Base-by-base conservation (phyloP, 2,888 invertebrate species). In the Elgonia sp. region DNA sequence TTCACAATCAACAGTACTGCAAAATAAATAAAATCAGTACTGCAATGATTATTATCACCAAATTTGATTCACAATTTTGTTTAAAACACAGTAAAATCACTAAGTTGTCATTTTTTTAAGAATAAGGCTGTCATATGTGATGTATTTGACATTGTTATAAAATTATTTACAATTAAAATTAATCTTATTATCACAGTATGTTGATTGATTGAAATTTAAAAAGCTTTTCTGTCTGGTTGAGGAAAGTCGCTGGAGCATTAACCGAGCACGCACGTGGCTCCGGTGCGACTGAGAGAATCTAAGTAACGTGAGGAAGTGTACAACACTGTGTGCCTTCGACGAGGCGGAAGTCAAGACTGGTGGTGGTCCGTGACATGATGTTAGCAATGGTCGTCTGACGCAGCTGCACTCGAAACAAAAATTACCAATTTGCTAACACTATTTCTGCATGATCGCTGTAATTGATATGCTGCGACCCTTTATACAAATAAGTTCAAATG, bases 181-280 rank as follows among this genome's bases (percentile, higher is more conserved):
- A 63, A 72, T 76, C n/a, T 67, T 57, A 14, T 12, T 86, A 86
- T 86, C 86, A 81, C 86, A 86, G 81, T 81, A 80, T 65, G 80
- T 81, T 81, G n/a, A 40, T 67, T 20, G 37, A 69, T 40, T 42
- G 9, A 20, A 18, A 50, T 76, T 53, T 14, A 37, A 60, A 37
- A 53, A 75, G 18, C 55, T 82, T 70, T 76, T 73, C 57, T 42
- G 75, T 67, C 50, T 62, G 16, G 37, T 21, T 37, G 40, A 65
- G 42, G 16, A 83, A 86, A 84, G 86, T 83, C 85, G 88, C 85
- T 87, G 88, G 90, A 92, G 90, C 89, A 91, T 88, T 85, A 91
- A 92, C 92, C 91, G 90, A 91, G 91, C 93, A 89, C 93, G 92
- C 93, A 93, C 93, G 93, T 93, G 93, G 93, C 91, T 92, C 91